Percentiles rank a stretch among this genome's conserved stretches.
Evolutionary conservation across 92 coral and sea anemone genomes (phyloP).

Genomic region (Scolanthus callimorphus): DNA sequence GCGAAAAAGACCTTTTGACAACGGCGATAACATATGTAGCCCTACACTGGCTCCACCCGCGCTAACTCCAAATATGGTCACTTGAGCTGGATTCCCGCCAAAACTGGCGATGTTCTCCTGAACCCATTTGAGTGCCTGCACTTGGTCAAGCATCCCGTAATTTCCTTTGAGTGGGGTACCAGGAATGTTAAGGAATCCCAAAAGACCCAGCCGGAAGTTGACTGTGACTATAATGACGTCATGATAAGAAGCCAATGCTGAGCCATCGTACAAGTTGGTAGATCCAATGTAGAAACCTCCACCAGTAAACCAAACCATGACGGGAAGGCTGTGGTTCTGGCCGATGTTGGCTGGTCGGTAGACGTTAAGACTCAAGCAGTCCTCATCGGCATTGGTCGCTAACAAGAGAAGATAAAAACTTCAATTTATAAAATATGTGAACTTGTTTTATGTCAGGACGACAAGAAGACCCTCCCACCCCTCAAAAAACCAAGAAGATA

Average conservation of each 20-base stretch:
- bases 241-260: conserved; percentile 39
- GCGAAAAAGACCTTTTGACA: conserved; percentile 16
- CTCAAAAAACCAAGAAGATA: no score
- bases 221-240: conserved; percentile 61
- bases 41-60: conserved; percentile 10
- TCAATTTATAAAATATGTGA: no score
- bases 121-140: conserved; percentile 67
- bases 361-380: conserved; percentile 59
- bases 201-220: conserved; percentile 75
- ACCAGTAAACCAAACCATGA: conserved; percentile 66
- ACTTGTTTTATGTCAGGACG: no score
- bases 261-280: conserved; percentile 49
- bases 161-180: conserved; percentile 48
- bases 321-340: conserved; percentile 27
- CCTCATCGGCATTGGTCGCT: no score
- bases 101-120: no score
- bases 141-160: conserved; percentile 82
- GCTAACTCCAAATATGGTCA: conserved; percentile 9
- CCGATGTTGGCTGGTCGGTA: conserved; percentile 32
- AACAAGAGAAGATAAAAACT: no score
- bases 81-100: conserved; percentile 12
- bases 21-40: conserved; percentile 10
- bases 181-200: conserved; percentile 52
- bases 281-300: conserved; percentile 63
- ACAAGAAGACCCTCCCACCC: no score